Evolutionary conservation across 2,113 vertebrate genomes (phyloP).

Genomic region (Nothocercus nigrocapillus): DNA sequence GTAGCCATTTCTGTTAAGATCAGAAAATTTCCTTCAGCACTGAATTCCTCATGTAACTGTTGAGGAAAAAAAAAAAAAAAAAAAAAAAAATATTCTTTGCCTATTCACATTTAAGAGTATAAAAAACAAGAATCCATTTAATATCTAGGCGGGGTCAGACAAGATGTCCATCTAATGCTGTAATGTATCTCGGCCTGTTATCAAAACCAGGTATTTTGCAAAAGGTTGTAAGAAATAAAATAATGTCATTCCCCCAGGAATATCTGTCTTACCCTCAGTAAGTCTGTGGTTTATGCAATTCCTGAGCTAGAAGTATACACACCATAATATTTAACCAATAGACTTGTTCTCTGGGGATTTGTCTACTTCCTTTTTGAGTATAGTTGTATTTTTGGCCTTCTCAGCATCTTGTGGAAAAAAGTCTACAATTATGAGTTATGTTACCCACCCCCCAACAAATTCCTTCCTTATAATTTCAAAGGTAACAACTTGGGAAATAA

Average conservation of each 20-base stretch:
- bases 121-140: neutral
- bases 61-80: constrained; percentile 21
- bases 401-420: neutral
- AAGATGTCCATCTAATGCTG: neutral
- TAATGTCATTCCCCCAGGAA: neutral
- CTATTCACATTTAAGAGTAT: neutral
- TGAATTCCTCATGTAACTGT: constrained; percentile 94
- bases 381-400: neutral
- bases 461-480: neutral
- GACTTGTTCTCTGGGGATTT: neutral
- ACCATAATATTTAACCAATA: neutral
- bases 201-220: neutral
- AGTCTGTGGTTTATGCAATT: neutral
- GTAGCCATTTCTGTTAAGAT: constrained; percentile 97
- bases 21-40: constrained; percentile 93
- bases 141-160: neutral
- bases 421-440: neutral
- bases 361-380: neutral
- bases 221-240: neutral
- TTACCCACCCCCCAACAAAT: neutral
- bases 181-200: neutral
- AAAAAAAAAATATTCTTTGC: neutral
- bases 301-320: neutral
- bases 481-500: neutral
- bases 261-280: neutral